Evolutionary conservation across 1,140 invertebrate genomes (phyloP), one percentile per base, ranked within the genome.

Genomic region (Drosophila paulistorum): DNA sequence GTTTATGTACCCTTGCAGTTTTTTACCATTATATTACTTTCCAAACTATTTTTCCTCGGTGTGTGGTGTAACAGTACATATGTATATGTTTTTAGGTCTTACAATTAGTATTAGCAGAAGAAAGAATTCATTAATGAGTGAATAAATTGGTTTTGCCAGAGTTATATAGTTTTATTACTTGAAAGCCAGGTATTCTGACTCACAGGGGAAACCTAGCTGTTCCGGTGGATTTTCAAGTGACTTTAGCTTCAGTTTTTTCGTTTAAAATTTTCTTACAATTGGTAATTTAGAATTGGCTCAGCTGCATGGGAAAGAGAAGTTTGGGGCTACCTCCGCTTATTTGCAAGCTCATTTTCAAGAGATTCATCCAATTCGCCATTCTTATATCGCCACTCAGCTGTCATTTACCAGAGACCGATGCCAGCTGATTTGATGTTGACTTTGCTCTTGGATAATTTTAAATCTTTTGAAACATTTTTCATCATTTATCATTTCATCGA

Each of bases 401-500:
- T 51, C 33, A 54, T 33, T 55, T 48, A 17, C 30, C 33, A 59
- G 33, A 35, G 9, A 35, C 33, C 57, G 33, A 37, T 59, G 57
- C 33, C 57, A 60, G 62, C 70, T 79, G 82, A 79, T 75, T 82
- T 79, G 64, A 70, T 81, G 82, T 85, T 85, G 81, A 85, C 81
- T 85, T 71, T 85, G 81, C 83, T 78, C 79, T 78, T 69, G 84
- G 84, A 87, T 86, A 74, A 90, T 86, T 86, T 90, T 90, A 81
- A 86, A 90, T 90, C 79, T 90, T 83, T 78, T 75, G 71, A 84
- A 91, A 91, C 80, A 89, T 91, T 86, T 90, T 90, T 87, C 90
- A 91, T 91, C 90, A 91, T 91, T 91, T 91, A 91, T 91, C 90
- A 91, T 91, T 84, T 90, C 85, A 91, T 91, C 90, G 90, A 77